A percentile compares a stretch with the other conserved stretches of the same genome.
Evolutionary conservation across 23 tunicate species (phyloP).

Genomic region (Diplosoma virens): DNA sequence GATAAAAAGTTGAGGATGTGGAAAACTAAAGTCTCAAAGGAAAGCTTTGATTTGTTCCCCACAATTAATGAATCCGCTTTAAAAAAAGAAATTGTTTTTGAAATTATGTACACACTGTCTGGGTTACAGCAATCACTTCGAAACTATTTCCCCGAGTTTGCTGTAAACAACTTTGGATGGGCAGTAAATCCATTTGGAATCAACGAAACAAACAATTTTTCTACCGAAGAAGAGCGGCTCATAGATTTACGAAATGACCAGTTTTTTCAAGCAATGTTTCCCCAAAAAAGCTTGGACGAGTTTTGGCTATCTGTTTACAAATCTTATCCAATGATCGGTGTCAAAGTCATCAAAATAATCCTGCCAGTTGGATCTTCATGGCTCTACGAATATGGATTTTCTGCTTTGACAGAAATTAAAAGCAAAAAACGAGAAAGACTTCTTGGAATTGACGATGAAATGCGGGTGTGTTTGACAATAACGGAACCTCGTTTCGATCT

Average conservation of each 20-base stretch:
- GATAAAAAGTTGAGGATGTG: slow-evolving; percentile 56
- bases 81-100: slow-evolving; percentile 45
- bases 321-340: slow-evolving; percentile 40
- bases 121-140: slow-evolving; percentile 54
- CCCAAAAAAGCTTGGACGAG: slow-evolving; percentile 45
- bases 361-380: slow-evolving; percentile 66
- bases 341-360: slow-evolving; percentile 44
- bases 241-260: slow-evolving; percentile 58
- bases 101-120: slow-evolving; percentile 58
- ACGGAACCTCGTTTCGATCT: slow-evolving; percentile 46
- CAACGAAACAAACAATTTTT: slow-evolving; percentile 55
- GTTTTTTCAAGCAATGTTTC: slow-evolving; percentile 52
- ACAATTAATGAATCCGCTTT: slow-evolving; percentile 47
- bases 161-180: slow-evolving; percentile 61
- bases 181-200: slow-evolving; percentile 59
- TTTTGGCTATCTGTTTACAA: slow-evolving; percentile 52
- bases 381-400: slow-evolving; percentile 58
- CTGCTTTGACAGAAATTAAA: slow-evolving; percentile 52
- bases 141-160: slow-evolving; percentile 61
- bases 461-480: slow-evolving; percentile 55
- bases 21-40: slow-evolving; percentile 59
- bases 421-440: slow-evolving; percentile 30
- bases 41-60: slow-evolving; percentile 57
- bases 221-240: slow-evolving; percentile 64
- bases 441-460: slow-evolving; percentile 53